phyloP scores from a whole-genome alignment of 2,888 invertebrate genomes.

The Cryptocephalus primarius region DNA sequence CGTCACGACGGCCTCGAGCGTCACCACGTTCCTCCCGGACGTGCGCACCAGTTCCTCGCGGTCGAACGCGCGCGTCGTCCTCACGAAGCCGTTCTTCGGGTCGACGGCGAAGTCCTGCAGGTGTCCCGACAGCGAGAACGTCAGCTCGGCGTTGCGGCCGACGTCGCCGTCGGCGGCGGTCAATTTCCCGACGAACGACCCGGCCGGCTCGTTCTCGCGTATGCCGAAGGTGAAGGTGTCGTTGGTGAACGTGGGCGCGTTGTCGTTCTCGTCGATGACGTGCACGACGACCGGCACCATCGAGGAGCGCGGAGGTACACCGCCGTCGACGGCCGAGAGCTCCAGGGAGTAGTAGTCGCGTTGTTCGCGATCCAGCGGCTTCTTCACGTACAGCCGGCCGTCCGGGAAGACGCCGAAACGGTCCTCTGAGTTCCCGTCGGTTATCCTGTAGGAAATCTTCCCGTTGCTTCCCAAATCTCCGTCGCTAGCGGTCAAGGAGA shows the following conservation, averaged over 20 bases:
- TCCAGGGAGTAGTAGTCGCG: constrained; percentile 85
- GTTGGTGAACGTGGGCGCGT: constrained; percentile 85
- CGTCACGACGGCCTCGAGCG: constrained; percentile 76
- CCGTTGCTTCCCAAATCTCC: constrained; percentile 76
- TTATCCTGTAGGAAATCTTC: constrained; percentile 67
- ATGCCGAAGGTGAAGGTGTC: constrained; percentile 83
- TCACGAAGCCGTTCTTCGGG: constrained; percentile 82
- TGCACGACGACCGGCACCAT: constrained; percentile 86
- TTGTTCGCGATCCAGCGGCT: constrained; percentile 77
- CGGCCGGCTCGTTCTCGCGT: constrained; percentile 76
- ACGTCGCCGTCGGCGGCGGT: constrained; percentile 83
- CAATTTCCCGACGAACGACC: constrained; percentile 86
- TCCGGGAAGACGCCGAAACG: constrained; percentile 94
- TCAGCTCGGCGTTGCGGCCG: constrained; percentile 83
- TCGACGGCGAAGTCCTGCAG: constrained; percentile 81
- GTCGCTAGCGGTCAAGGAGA: constrained; percentile 81
- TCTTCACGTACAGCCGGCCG: constrained; percentile 81
- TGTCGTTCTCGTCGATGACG: constrained; percentile 93
- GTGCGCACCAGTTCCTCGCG: constrained; percentile 72
- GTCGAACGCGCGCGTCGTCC: constrained; percentile 76
- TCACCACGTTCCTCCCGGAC: constrained; percentile 67
- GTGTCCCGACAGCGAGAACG: constrained; percentile 62
- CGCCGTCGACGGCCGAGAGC: constrained; percentile 74
- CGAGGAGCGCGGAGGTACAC: constrained; percentile 65
- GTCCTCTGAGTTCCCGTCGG: constrained; percentile 73